Evolutionary conservation across 2,797 vertebrate genomes (phyloP).

Genomic region (Aselliscus stoliczkanus): DNA sequence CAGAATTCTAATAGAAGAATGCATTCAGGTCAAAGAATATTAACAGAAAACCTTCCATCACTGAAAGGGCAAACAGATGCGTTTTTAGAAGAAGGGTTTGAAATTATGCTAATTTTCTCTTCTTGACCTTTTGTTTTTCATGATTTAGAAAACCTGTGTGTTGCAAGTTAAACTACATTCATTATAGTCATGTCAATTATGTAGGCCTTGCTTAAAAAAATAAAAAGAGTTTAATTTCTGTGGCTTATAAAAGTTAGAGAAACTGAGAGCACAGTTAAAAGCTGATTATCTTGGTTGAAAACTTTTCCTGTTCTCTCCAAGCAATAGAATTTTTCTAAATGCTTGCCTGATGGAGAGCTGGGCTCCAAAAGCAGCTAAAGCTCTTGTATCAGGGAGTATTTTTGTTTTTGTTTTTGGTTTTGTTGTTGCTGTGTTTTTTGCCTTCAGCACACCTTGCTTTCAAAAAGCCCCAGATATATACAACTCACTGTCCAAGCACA

Average conservation of each 20-base stretch:
- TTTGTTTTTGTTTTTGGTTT: neutral
- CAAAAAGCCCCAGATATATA: neutral
- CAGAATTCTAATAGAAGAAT: constrained; percentile 24
- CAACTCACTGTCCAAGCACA: neutral
- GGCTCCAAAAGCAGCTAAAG: neutral
- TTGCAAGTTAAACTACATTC: constrained; percentile 37
- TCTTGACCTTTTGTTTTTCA: constrained; percentile 38
- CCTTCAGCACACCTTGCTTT: neutral
- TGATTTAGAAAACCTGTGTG: constrained; percentile 3
- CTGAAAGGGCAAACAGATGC: constrained; percentile 39
- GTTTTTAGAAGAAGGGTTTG: neutral
- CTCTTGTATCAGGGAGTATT: neutral
- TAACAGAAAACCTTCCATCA: constrained; percentile 31
- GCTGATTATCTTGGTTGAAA: neutral
- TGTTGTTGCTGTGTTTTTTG: neutral
- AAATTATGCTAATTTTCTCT: constrained; percentile 42
- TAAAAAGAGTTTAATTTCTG: neutral
- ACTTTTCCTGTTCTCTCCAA: neutral
- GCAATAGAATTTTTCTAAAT: neutral
- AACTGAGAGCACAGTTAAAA: neutral
- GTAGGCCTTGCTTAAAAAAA: neutral
- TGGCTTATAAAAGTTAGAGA: neutral
- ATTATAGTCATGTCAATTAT: constrained; percentile 26
- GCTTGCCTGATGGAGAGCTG: neutral
- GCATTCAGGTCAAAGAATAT: constrained; percentile 53